Evolutionary conservation across 2,113 vertebrate species (phyloP).

Genomic region (Cricetomys ansorgei): DNA sequence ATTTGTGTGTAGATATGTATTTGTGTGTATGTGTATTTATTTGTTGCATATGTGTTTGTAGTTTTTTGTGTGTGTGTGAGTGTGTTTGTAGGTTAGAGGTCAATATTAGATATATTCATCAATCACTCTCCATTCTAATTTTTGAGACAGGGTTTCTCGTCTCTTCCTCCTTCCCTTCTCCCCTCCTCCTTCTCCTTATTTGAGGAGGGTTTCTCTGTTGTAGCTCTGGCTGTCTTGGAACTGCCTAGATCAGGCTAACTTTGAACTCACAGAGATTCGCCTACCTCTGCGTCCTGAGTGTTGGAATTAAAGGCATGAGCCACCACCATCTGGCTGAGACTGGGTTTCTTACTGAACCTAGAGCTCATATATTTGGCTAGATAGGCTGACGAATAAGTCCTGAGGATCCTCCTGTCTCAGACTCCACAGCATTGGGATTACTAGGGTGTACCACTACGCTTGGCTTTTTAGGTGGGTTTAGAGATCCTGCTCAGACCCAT

Average conservation of each 20-base stretch:
- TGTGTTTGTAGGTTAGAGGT: background rate
- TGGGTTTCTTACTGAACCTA: background rate
- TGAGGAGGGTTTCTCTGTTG: too few species aligned
- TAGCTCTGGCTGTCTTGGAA: too few species aligned
- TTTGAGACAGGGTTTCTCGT: background rate
- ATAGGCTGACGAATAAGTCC: background rate
- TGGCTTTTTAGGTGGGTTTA: background rate
- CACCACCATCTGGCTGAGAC: too few species aligned
- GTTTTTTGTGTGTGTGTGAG: background rate
- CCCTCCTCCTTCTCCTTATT: too few species aligned
- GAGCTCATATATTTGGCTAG: background rate
- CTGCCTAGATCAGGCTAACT: too few species aligned
- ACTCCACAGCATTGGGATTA: background rate
- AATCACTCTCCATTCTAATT: background rate
- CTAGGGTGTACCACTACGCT: background rate
- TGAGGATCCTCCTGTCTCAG: background rate
- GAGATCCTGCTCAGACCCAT: background rate
- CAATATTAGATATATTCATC: background rate
- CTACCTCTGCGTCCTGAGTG: too few species aligned
- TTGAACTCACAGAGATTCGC: too few species aligned
- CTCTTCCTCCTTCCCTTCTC: too few species aligned
- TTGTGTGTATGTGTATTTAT: background rate
- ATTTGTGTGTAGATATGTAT: background rate
- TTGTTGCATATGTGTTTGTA: background rate
- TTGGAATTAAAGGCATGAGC: too few species aligned